Conservation (phyloP, 2,888 invertebrate genomes). For the Patella ulyssiponensis region DNA sequence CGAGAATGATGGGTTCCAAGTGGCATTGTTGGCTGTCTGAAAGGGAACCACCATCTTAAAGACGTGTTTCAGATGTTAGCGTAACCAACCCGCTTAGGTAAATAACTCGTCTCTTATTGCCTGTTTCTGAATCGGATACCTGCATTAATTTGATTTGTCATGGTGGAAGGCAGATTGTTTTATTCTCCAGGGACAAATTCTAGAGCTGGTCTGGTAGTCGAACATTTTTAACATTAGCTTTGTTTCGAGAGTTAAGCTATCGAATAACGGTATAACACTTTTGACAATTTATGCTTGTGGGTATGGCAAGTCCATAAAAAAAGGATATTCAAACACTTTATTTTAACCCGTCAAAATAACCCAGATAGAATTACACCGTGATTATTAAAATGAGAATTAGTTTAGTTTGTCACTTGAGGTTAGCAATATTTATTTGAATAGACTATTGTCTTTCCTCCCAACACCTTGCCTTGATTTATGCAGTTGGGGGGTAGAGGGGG, state of each 20-base stretch:
- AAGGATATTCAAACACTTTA: not conserved
- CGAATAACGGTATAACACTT: not conserved
- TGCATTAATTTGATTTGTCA: conserved; percentile 3
- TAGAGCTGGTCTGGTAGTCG: not conserved
- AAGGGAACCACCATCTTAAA: not conserved
- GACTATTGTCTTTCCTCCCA: not conserved
- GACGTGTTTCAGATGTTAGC: not conserved
- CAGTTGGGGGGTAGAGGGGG: not conserved
- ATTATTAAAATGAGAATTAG: conserved; percentile 4
- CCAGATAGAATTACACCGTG: not conserved
- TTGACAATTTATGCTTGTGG: not conserved
- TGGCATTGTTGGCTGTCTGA: not conserved
- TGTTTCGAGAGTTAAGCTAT: not conserved
- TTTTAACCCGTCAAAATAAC: not conserved
- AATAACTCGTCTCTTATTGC: not conserved
- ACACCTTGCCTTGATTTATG: conserved; percentile 9
- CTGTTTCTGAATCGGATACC: not conserved
- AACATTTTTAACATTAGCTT: conserved; percentile 3
- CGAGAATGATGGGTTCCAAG: not conserved
- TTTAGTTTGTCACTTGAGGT: not conserved
- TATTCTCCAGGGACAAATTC: not conserved
- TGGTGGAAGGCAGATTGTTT: conserved; percentile 5
- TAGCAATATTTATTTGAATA: not conserved
- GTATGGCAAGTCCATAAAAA: conserved; percentile 6
- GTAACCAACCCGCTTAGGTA: not conserved